Base-by-base conservation (phyloP, 2,113 vertebrate species). In the Paratilapia polleni region DNA sequence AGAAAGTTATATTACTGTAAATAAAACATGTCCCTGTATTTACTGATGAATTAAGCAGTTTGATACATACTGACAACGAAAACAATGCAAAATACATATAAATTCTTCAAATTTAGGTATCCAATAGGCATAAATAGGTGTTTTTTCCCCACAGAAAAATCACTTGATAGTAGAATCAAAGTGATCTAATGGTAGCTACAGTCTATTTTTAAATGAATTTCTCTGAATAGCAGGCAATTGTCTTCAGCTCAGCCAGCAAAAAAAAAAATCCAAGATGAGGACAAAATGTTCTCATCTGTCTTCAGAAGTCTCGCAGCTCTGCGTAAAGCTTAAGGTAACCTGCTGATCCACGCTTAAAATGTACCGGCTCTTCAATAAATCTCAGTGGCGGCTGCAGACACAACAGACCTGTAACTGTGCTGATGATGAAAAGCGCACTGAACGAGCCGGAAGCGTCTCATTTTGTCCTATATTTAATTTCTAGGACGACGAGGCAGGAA, bases 401-500 rank as follows among this genome's bases (percentile, higher is more conserved):
- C 64, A 88, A n/a, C 60, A 66, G 1, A 76, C n/a, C n/a, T 60
- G 10, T 17, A 3, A 61, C 34, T 43, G 28, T 14, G 4, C 10
- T 36, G 31, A 0, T n/a, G 14, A 57, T 4, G 3, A 78, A 22
- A 68, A 3, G 5, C 68, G 47, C 68, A 54, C 68, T 12, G 9
- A 47, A 28, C 28, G 2, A 41, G 36, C 62, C 54, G 28, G 36
- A 34, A 52, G 47, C 28, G 24, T 63, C 76, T 58, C 19, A 13
- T 66, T 47, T 12, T n/a, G 66, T 58, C 87, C 85, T 81, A 86
- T 14, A 80, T 87, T 76, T 88, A 62, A 68, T 75, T 90, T 91
- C 79, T 89, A 74, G 92, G 89, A 87, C 89, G 62, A 58, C 3
- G 87, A 86, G 62, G 36, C 77, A 58, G 56, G 78, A 77, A 70